Base-by-base conservation (phyloP, 2,888 invertebrate species). In the Pristionchus entomophagus region DNA sequence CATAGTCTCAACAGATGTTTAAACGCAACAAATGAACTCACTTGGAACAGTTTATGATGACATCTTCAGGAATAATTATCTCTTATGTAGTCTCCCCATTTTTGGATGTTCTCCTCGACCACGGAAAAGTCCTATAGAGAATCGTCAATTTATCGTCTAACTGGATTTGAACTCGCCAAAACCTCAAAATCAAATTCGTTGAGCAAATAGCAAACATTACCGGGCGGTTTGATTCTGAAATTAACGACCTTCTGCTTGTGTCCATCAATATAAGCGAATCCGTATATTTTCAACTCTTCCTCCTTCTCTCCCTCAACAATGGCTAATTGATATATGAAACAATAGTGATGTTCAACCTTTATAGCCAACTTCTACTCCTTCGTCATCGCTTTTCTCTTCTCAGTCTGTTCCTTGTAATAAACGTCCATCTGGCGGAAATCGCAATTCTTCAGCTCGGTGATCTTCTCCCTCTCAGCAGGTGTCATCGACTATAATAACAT, bases 161-260 rank as follows among this genome's bases (percentile, higher is more conserved):
- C 5, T 10, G 19, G 14, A 19, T 62, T n/a, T 62, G 3, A 29
- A 45, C 26, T 53, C n/a, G 10, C 10, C 22, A 53, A n/a, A n/a
- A n/a, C n/a, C n/a, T 45, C 45, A 14, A 45, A 45, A 45, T 14
- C 45, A n/a, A n/a, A 45, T 10, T 45, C 45, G 6, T 45, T 6
- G 45, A n/a, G n/a, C n/a, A n/a, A n/a, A 29, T 22, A n/a, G n/a
- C n/a, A n/a, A n/a, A 26, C 32, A n/a, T 26, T 86, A 81, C 92
- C 98, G 0, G 99, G 99, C 3, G 99, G 99, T 95, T 99, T 99
- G 94, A 99, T 97, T 94, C 96, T 96, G 93, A 99, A 99, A 94
- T 99, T 99, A 62, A 98, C 99, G 93, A 99, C 98, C 94, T 98
- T 98, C 94, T 99, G 99, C 94, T 97, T 97, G 94, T 99, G 99